Base-by-base conservation (phyloP, 2,888 invertebrate species). In the Leucophora obtusa region DNA sequence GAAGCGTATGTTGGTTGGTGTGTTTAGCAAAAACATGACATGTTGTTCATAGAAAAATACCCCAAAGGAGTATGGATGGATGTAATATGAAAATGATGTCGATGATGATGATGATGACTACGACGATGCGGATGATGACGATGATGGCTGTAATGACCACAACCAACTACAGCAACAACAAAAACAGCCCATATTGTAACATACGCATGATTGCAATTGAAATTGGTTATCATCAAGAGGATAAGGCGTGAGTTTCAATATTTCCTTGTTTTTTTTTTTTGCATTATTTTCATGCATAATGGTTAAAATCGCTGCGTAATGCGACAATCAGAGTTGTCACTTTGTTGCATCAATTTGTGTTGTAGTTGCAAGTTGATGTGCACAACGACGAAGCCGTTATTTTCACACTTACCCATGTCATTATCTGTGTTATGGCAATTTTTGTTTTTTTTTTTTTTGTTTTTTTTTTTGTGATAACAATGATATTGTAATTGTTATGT, bases 261-360 rank as follows among this genome's bases (percentile, higher is more conserved):
- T 43, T 50, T 54, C 21, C 10, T 66, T 21, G 43, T 56, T 43
- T 1, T 54, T 56, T 63, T 24, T 63, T 59, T 4, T 60, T 38
- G 35, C 54, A 51, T 4, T 43, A 68, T 38, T 73, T 73, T 74
- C 56, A 69, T 71, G 71, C 62, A 63, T 66, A 58, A 72, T 59
- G 53, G 11, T 71, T 62, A 43, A 78, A 82, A 70, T 70, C 78
- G 82, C 83, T 76, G 82, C 80, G 83, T 83, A 83, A 83, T 83
- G 80, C 79, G 83, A 82, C 83, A 83, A 83, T 80, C 83, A 77
- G 62, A 79, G 75, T 74, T 83, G 82, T 82, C 83, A 83, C 80
- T 83, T 83, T 71, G 71, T 75, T 79, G 79, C 71, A 71, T 66
- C 62, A 75, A 62, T 38, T 14, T 51, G 33, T 65, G 14, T 28